phyloP scores from a whole-genome alignment of 2,888 invertebrate species.

The Dugesia japonica region DNA sequence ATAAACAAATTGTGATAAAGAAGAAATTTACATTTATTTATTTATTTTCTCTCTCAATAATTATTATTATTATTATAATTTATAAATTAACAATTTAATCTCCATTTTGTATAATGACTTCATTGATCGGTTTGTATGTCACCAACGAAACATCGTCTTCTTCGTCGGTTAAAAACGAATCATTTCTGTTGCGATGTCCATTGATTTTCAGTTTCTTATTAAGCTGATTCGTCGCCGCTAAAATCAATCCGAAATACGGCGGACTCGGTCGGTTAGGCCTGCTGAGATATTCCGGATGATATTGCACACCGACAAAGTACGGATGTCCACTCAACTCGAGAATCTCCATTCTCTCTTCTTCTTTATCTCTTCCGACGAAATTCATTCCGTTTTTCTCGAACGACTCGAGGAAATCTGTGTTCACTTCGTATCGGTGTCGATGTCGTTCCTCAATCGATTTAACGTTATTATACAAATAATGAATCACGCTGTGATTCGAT shows the following conservation, averaged over 20 bases:
- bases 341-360: slow-evolving; percentile 77
- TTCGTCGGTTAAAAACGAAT: background rate
- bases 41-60: too few relatives aligned
- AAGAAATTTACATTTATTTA: too few relatives aligned
- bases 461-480: slow-evolving; percentile 42
- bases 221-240: slow-evolving; percentile 71
- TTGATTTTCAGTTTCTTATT: slow-evolving; percentile 44
- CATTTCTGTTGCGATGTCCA: background rate
- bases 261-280: slow-evolving; percentile 64
- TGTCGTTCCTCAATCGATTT: slow-evolving; percentile 69
- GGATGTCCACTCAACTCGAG: slow-evolving; percentile 69
- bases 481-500: slow-evolving; percentile 17
- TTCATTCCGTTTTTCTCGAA: slow-evolving; percentile 53
- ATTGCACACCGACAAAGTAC: slow-evolving; percentile 85
- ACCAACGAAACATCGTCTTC: background rate
- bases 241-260: slow-evolving; percentile 77
- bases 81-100: too few relatives aligned
- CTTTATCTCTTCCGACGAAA: slow-evolving; percentile 67
- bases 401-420: slow-evolving; percentile 64
- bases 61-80: too few relatives aligned
- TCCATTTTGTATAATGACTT: slow-evolving; percentile 4
- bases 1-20: too few relatives aligned
- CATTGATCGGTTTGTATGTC: background rate
- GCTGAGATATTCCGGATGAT: slow-evolving; percentile 89
- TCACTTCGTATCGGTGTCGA: slow-evolving; percentile 85